phyloP scores from a whole-genome alignment of 2,888 invertebrate genomes.

The Thecophora atra region DNA sequence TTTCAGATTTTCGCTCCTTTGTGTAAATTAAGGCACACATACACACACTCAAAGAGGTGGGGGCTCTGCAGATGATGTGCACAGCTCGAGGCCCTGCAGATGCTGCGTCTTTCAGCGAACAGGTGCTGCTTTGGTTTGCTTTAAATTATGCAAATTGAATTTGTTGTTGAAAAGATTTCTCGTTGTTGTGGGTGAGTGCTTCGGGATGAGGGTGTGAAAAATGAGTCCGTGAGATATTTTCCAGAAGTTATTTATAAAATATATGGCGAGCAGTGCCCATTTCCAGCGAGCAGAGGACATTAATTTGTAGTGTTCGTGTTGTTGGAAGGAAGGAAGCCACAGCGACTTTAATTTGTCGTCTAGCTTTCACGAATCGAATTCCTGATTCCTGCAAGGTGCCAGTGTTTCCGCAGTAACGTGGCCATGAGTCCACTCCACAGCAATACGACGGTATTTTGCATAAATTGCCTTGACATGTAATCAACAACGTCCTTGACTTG shows the following conservation, averaged over 20 bases:
- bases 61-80: background rate
- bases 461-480: conserved; percentile 63
- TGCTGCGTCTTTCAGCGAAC: background rate
- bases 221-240: background rate
- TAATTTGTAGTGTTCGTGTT: background rate
- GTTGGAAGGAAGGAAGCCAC: background rate
- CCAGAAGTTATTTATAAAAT: background rate
- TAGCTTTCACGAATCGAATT: background rate
- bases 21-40: conserved; percentile 16
- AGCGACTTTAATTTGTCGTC: no score
- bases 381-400: background rate
- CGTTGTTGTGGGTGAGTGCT: background rate
- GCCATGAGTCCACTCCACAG: background rate
- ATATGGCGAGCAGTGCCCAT: background rate
- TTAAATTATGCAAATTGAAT: conserved; percentile 45
- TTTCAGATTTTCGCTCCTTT: conserved; percentile 12
- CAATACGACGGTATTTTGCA: conserved; percentile 61
- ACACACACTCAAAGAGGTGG: background rate
- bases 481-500: conserved; percentile 61
- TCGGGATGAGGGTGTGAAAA: background rate
- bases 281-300: background rate
- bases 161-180: conserved; percentile 38
- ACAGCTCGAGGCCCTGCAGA: background rate
- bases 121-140: conserved; percentile 35
- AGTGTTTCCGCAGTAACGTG: background rate